These are phyloP conservation scores for Myrmecobius fasciatus DNA, from an alignment of 2,113 vertebrate genomes.

Conservation along the genomic window DNA sequence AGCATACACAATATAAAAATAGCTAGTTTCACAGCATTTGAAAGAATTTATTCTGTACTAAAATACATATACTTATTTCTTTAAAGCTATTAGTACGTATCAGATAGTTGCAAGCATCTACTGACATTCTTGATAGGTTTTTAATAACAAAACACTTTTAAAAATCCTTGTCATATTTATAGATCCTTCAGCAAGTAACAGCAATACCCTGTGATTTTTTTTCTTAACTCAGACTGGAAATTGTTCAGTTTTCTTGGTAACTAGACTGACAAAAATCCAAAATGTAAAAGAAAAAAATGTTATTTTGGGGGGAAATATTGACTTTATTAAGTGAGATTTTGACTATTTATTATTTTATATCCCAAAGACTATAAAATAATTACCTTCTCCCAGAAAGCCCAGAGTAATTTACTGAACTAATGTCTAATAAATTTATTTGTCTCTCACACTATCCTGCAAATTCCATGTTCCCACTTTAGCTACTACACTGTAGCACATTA, in stretches of 20 bases:
- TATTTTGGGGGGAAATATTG: slow-evolving; percentile 56
- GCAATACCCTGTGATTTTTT: slow-evolving; percentile 62
- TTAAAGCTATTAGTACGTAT: slow-evolving; percentile 59
- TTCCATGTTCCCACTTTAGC: slow-evolving; percentile 34
- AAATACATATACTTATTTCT: slow-evolving; percentile 67
- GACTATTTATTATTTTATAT: slow-evolving; percentile 57
- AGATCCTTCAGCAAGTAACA: slow-evolving; percentile 69
- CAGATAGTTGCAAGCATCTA: slow-evolving; percentile 65
- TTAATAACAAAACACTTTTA: slow-evolving; percentile 64
- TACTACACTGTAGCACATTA: slow-evolving; percentile 57
- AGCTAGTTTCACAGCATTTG: slow-evolving; percentile 62
- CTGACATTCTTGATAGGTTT: slow-evolving; percentile 68
- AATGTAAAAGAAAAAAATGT: slow-evolving; percentile 19
- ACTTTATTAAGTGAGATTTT: slow-evolving; percentile 50
- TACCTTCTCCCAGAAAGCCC: slow-evolving; percentile 34
- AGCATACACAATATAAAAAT: slow-evolving; percentile 66
- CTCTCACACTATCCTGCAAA: slow-evolving; percentile 54
- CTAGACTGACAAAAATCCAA: slow-evolving; percentile 58
- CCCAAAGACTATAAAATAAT: slow-evolving; percentile 45
- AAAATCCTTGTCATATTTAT: slow-evolving; percentile 71
- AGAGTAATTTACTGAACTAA: slow-evolving; percentile 56
- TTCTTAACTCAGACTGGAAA: slow-evolving; percentile 58
- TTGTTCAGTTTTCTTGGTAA: slow-evolving; percentile 43
- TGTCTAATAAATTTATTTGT: slow-evolving; percentile 47
- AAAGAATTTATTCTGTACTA: slow-evolving; percentile 60